These are phyloP conservation scores for Etia nguti DNA, from an alignment of 2,113 vertebrate genomes.

Conservation along the genomic window DNA sequence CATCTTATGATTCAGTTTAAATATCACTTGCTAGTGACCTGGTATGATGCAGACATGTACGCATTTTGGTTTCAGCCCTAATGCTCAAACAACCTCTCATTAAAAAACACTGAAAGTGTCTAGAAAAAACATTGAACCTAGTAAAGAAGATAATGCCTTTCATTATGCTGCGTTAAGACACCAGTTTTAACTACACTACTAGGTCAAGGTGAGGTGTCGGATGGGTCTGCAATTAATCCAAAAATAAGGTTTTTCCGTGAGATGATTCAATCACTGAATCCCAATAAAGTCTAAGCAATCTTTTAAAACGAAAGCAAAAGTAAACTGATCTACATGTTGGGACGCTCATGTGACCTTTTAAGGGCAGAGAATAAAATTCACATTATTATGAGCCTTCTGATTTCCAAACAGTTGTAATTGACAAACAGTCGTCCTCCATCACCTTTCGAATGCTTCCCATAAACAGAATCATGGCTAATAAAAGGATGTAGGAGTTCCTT, in stretches of 20 bases:
- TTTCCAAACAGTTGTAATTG: slow-evolving; percentile 60
- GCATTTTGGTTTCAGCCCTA: neutral
- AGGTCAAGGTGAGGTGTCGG: neutral
- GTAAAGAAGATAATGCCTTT: neutral
- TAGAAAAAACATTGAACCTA: neutral
- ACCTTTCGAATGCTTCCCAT: slow-evolving; percentile 15
- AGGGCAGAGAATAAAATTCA: neutral
- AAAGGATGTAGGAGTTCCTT: neutral
- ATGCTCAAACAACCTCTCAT: neutral
- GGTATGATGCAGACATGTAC: neutral
- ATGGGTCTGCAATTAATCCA: neutral
- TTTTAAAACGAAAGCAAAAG: neutral
- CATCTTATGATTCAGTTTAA: neutral
- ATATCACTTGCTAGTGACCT: neutral
- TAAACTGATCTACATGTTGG: neutral
- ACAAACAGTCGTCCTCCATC: slow-evolving; percentile 55
- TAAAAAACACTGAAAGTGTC: neutral
- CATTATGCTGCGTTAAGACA: too few species aligned
- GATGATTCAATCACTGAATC: neutral
- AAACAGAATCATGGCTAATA: neutral
- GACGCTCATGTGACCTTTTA: neutral
- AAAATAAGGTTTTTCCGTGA: neutral
- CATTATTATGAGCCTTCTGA: neutral
- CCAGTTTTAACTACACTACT: neutral
- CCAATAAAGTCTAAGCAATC: neutral